These are phyloP conservation scores for Clistopyga incitator DNA, from an alignment of 2,888 invertebrate species.

Conservation along the genomic window DNA sequence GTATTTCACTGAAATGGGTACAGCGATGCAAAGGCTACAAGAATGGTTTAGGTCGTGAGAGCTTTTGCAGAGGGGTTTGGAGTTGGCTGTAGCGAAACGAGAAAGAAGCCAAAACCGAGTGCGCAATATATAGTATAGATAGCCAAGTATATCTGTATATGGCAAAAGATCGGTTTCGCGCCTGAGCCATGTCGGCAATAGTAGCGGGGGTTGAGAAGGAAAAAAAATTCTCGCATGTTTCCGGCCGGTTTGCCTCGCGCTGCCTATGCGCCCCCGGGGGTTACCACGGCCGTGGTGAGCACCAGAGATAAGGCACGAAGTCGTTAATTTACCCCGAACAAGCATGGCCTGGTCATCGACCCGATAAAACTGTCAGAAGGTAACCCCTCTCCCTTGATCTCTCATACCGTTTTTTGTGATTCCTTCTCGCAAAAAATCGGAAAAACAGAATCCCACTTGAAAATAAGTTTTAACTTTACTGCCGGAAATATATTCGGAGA, in stretches of 20 bases:
- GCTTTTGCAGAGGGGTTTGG: slow-evolving; percentile 31
- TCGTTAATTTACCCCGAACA: slow-evolving; percentile 71
- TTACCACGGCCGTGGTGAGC: slow-evolving; percentile 33
- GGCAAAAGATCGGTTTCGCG: slow-evolving; percentile 52
- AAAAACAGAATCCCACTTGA: neutral
- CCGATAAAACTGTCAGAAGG: slow-evolving; percentile 62
- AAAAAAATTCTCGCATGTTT: slow-evolving; percentile 48
- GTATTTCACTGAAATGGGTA: slow-evolving; percentile 19
- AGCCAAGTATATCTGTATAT: slow-evolving; percentile 9
- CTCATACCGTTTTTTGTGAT: neutral
- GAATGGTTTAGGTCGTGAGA: slow-evolving; percentile 29
- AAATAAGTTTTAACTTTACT: neutral
- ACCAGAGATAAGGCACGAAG: slow-evolving; percentile 72
- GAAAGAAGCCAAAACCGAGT: slow-evolving; percentile 50
- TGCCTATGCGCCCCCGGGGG: slow-evolving; percentile 26
- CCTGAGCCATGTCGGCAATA: slow-evolving; percentile 44
- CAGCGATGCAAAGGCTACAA: neutral
- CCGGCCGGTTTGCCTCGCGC: slow-evolving; percentile 45
- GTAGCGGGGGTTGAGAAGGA: slow-evolving; percentile 36
- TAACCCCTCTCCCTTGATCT: slow-evolving; percentile 6
- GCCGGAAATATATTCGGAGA: neutral
- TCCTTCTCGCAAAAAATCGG: neutral
- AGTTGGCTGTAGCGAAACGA: slow-evolving; percentile 29
- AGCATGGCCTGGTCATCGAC: slow-evolving; percentile 51
- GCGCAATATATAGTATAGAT: neutral